Evolutionary conservation across 1,140 invertebrate species (phyloP).

Genomic region (Drosophila kurseongensis): DNA sequence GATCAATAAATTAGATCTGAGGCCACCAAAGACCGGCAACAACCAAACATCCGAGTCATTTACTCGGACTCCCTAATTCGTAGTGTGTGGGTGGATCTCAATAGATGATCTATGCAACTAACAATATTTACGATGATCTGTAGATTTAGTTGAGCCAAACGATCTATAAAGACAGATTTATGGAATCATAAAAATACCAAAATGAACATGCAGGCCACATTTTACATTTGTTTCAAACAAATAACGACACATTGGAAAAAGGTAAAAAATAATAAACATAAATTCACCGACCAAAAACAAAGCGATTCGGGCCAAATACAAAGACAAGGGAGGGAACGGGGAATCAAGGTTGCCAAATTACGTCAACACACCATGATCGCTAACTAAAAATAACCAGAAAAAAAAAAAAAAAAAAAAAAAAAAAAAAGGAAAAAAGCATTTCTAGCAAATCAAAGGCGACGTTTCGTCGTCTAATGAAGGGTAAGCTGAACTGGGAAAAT

Average conservation of each 20-base stretch:
- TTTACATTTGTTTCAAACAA: slow-evolving; percentile 71
- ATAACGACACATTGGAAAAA: slow-evolving; percentile 78
- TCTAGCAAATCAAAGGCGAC: slow-evolving; percentile 76
- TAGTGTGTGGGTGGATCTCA: slow-evolving; percentile 30
- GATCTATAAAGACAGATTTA: slow-evolving; percentile 69
- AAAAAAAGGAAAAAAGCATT: slow-evolving; percentile 19
- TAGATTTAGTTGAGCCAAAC: slow-evolving; percentile 45
- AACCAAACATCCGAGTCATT: slow-evolving; percentile 5
- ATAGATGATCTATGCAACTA: slow-evolving; percentile 56
- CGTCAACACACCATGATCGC: slow-evolving; percentile 74
- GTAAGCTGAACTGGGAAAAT: slow-evolving; percentile 33
- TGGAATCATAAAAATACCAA: slow-evolving; percentile 65
- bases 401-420: slow-evolving; percentile 5
- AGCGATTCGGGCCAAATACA: slow-evolving; percentile 22
- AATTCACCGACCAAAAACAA: slow-evolving; percentile 61
- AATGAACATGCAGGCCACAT: slow-evolving; percentile 41
- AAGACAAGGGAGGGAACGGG: slow-evolving; percentile 43
- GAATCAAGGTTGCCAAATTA: slow-evolving; percentile 82
- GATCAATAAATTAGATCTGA: slow-evolving; percentile 36
- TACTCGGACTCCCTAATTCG: slow-evolving; percentile 7
- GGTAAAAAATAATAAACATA: slow-evolving; percentile 82
- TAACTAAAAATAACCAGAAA: slow-evolving; percentile 67
- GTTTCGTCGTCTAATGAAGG: slow-evolving; percentile 57
- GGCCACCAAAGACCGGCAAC: background rate
- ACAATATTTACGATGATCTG: slow-evolving; percentile 54